These are phyloP conservation scores for Urocynchramus pylzowi DNA, from an alignment of 2,113 vertebrate genomes.

Conservation along the genomic window DNA sequence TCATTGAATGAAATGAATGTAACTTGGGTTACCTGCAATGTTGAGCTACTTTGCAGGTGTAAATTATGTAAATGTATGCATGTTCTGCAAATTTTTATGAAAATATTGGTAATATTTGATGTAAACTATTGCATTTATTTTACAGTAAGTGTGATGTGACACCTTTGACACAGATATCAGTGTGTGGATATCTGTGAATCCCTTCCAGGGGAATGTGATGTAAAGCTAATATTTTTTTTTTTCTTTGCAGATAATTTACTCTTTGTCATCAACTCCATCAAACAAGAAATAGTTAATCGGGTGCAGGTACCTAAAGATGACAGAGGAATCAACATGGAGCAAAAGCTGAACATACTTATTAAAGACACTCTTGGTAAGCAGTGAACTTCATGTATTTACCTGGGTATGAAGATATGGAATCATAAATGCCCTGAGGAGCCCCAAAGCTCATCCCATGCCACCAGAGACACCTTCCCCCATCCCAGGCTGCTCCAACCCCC, in stretches of 20 bases:
- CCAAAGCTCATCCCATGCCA: neutral
- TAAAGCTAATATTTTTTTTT: neutral
- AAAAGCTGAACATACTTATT: constrained; percentile 90
- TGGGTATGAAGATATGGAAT: neutral
- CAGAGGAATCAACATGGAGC: constrained; percentile 86
- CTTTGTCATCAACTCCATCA: constrained; percentile 97
- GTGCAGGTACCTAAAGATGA: constrained; percentile 88
- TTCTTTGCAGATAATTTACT: constrained; percentile 87
- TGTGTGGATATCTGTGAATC: neutral
- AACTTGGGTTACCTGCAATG: neutral
- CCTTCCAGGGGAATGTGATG: neutral
- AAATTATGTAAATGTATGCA: neutral
- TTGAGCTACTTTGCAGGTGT: neutral
- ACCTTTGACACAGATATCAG: neutral
- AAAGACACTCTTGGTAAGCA: constrained; percentile 92
- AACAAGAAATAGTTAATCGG: constrained; percentile 93
- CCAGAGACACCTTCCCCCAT: neutral
- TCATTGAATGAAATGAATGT: neutral
- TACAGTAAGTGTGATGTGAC: neutral
- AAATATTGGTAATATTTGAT: neutral
- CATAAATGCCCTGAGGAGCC: neutral
- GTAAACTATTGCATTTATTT: neutral
- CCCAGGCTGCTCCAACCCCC: rapidly evolving
- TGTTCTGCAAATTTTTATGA: neutral
- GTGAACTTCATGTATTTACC: neutral